Conservation (phyloP, 92 coral and sea anemone genomes). For the Micromussa lordhowensis region DNA sequence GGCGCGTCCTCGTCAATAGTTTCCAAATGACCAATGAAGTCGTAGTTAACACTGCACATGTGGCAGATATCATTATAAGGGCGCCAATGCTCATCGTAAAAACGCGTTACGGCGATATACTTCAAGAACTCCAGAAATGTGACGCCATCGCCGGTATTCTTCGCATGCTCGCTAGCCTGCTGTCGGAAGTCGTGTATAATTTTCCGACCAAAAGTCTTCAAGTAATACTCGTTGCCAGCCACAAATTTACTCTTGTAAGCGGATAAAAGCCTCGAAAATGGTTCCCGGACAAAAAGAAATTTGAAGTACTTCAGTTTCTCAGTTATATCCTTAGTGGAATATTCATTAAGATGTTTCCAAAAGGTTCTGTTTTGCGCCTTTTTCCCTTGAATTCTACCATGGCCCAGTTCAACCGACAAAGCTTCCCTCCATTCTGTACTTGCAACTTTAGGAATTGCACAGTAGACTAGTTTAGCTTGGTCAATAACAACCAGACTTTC, state of each 20-base stretch:
- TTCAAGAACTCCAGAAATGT: constrained; percentile 35
- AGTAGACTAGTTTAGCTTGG: not conserved
- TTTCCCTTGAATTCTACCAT: constrained; percentile 14
- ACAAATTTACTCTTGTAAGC: constrained; percentile 31
- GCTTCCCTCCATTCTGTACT: constrained; percentile 35
- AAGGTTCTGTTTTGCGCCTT: constrained; percentile 23
- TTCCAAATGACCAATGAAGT: constrained; percentile 41
- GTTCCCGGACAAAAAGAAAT: constrained; percentile 32
- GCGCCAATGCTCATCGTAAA: constrained; percentile 38
- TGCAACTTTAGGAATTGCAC: constrained; percentile 30
- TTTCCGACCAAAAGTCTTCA: constrained; percentile 3
- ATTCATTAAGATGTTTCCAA: constrained; percentile 24
- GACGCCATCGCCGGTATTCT: constrained; percentile 17
- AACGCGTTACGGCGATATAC: not conserved
- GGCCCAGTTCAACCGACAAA: not conserved
- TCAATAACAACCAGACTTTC: constrained; percentile 8
- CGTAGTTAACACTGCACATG: constrained; percentile 21
- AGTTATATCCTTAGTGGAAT: constrained; percentile 7
- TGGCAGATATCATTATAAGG: constrained; percentile 19
- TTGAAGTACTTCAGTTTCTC: constrained; percentile 6
- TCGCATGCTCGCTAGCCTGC: constrained; percentile 8
- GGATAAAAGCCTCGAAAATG: constrained; percentile 27
- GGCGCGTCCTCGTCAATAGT: constrained; percentile 33
- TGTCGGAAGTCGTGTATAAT: constrained; percentile 26
- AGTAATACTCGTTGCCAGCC: not conserved